Evolutionary conservation across 1,140 invertebrate genomes (phyloP).

Genomic region (Spodoptera frugiperda): DNA sequence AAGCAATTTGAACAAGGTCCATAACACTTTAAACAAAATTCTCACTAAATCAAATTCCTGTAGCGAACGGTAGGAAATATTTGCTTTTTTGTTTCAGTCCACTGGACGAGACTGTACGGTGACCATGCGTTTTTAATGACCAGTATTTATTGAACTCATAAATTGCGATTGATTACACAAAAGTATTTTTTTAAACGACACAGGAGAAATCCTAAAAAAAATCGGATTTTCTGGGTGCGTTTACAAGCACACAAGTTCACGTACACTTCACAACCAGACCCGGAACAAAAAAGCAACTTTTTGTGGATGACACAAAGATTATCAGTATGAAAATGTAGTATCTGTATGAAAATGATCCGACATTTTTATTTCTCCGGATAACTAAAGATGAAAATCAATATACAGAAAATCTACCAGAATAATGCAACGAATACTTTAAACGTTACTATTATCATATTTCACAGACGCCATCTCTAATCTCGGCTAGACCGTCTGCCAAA

Average conservation of each 20-base stretch:
- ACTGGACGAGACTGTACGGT: slow-evolving; percentile 10
- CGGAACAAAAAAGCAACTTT: too few species aligned
- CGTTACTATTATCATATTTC: slow-evolving; percentile 8
- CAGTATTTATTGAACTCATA: too few species aligned
- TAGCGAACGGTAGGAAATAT: slow-evolving; percentile 3
- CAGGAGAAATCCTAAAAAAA: too few species aligned
- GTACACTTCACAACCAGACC: too few species aligned
- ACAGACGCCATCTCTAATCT: slow-evolving; percentile 1
- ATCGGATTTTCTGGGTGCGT: too few species aligned
- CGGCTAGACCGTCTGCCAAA: slow-evolving; percentile 9
- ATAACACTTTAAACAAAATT: background rate
- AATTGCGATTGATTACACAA: too few species aligned
- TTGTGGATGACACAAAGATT: too few species aligned
- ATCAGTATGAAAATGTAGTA: too few species aligned
- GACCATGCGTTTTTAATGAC: background rate
- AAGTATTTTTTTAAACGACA: too few species aligned
- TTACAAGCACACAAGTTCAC: too few species aligned
- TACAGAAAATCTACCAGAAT: background rate
- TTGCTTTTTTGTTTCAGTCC: slow-evolving; percentile 23
- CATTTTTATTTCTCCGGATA: too few species aligned
- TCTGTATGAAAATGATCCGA: too few species aligned
- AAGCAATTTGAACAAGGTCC: background rate
- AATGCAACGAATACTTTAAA: background rate
- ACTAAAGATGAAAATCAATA: background rate
- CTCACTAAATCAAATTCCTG: slow-evolving; percentile 18